A percentile compares a stretch with the other conserved stretches of the same genome.
phyloP scores from a whole-genome alignment of 2,888 invertebrate species.

The Ptilodon capucinus region DNA sequence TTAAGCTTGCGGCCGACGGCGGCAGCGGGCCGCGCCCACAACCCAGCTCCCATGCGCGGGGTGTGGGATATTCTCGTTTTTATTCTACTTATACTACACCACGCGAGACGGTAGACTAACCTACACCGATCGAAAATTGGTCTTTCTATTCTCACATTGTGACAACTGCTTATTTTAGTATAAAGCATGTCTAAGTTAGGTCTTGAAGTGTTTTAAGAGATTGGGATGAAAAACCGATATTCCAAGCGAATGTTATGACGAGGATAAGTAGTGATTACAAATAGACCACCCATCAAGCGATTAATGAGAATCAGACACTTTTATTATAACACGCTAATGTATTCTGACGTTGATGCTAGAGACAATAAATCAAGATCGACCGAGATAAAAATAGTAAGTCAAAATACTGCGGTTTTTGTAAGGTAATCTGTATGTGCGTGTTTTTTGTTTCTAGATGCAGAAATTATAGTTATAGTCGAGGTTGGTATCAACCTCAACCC shows the following conservation, averaged over 20 bases:
- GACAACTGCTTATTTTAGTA: too few species aligned
- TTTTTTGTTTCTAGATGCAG: too few species aligned
- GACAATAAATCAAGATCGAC: too few species aligned
- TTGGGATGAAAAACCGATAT: too few species aligned
- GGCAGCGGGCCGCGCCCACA: slow-evolving; percentile 36
- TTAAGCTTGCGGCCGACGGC: slow-evolving; percentile 34
- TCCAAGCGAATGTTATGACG: too few species aligned
- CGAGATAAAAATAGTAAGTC: too few species aligned
- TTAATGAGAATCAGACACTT: slow-evolving; percentile 27
- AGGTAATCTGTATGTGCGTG: too few species aligned
- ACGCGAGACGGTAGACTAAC: slow-evolving; percentile 17
- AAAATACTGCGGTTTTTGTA: too few species aligned
- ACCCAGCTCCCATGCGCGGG: slow-evolving; percentile 27
- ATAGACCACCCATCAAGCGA: slow-evolving; percentile 19
- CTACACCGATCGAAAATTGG: slow-evolving; percentile 8
- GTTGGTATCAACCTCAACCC: background rate
- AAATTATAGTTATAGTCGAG: too few species aligned
- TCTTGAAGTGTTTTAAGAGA: too few species aligned
- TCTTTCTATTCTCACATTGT: background rate
- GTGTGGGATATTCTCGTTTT: slow-evolving; percentile 39
- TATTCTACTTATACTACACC: slow-evolving; percentile 31
- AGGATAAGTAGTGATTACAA: slow-evolving; percentile 5
- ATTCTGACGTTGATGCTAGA: slow-evolving; percentile 7
- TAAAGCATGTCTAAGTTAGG: too few species aligned
- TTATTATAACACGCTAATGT: slow-evolving; percentile 26